phyloP scores from a whole-genome alignment of 2,888 invertebrate genomes.

The Proisotoma minuta region DNA sequence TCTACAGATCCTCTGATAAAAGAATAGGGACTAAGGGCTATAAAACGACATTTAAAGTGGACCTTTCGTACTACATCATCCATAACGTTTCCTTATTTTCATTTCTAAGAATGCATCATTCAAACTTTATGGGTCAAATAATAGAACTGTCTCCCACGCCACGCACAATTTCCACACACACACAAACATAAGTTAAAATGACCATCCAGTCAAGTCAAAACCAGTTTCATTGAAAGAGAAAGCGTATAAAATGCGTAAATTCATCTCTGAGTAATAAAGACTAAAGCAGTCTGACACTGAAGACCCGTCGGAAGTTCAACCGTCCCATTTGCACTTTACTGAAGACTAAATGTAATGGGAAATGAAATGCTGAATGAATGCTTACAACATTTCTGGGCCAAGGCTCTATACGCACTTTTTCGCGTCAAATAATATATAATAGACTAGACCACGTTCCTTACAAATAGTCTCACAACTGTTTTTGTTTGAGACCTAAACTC shows the following conservation, averaged over 20 bases:
- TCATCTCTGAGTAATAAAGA: conserved; percentile 3
- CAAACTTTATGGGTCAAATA: neutral
- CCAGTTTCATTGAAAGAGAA: neutral
- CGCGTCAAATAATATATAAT: neutral
- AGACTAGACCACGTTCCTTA: neutral
- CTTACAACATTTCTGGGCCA: conserved; percentile 1
- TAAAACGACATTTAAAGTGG: conserved; percentile 13
- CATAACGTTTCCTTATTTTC: neutral
- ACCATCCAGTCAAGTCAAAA: neutral
- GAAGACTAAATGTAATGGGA: neutral
- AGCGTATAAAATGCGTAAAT: neutral
- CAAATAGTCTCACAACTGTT: too few relatives aligned
- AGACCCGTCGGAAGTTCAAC: conserved; percentile 5
- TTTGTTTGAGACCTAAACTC: neutral
- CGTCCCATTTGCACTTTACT: neutral
- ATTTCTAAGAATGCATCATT: too few relatives aligned
- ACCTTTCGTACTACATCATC: neutral
- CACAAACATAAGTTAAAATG: neutral
- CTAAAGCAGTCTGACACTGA: neutral
- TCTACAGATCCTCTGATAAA: too few relatives aligned
- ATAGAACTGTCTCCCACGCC: neutral
- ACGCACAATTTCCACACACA: neutral
- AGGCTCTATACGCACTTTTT: conserved; percentile 1
- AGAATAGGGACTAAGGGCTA: conserved; percentile 3
- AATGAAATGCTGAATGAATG: conserved; percentile 5